Base-by-base conservation (phyloP, 2,888 invertebrate species). In the Drosophila atripex region DNA sequence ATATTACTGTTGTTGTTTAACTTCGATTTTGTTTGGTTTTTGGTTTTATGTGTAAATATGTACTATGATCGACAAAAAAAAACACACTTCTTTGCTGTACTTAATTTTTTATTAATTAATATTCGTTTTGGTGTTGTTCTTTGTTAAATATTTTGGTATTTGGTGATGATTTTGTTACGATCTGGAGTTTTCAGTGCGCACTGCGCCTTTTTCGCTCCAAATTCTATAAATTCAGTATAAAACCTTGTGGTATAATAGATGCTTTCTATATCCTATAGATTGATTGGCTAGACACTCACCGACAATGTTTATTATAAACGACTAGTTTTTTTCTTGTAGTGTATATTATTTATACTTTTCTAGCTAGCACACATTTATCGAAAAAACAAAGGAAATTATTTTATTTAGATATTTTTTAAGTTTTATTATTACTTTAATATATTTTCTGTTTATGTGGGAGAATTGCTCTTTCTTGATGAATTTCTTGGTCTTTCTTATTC, bases 171-270 rank as follows among this genome's bases (percentile, higher is more conserved):
- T 59, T 65, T 16, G 45, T 35, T 41, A 49, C 46, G 12, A 35
- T 46, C 47, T 35, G 16, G 60, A 58, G 58, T 49, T 52, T 52
- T 50, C 45, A 57, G 50, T 64, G 70, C 70, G 58, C 57, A 54
- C 56, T 57, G 59, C 68, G 50, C 51, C 32, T 25, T 16, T 2
- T 25, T 9, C 9, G 7, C 39, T 41, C 46, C 41, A 58, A 71
- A 56, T 52, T 69, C 82, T 71, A 69, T 85, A 88, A 87, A 87
- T 87, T 88, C 74, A 66, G 75, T 88, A 85, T 85, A 88, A 85
- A 88, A 82, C 83, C 75, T 71, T 70, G 51, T 71, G 66, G 76
- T 80, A 73, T 73, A 59, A 55, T 55, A 28, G 45, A 23, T 45
- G 65, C 58, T 49, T 51, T 50, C 39, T 71, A 59, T 59, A 51